Percentiles rank a stretch among this genome's conserved stretches.
Conservation (phyloP, 2,113 vertebrate genomes). For the Micronisus gabar region DNA sequence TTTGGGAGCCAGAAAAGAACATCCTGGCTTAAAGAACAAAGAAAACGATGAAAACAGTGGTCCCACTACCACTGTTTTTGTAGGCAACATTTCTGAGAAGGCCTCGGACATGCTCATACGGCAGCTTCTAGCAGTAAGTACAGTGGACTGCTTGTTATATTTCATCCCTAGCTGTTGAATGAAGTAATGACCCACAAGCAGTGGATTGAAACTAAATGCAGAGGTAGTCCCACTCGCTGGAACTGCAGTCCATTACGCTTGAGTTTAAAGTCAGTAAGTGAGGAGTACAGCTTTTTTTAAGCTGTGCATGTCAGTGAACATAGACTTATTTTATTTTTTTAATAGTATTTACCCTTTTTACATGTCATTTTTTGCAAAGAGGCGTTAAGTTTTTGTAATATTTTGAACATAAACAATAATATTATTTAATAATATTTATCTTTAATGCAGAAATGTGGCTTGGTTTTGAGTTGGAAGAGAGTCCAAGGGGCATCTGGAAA, state of each 20-base stretch:
- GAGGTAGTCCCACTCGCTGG: not conserved
- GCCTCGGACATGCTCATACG: constrained; percentile 98
- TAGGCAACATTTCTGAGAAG: constrained; percentile 98
- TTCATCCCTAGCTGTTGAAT: not conserved
- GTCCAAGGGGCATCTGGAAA: constrained; percentile 99
- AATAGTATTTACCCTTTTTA: not conserved
- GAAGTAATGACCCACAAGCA: not conserved
- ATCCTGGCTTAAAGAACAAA: constrained; percentile 78
- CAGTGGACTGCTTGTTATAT: not conserved
- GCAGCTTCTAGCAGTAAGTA: constrained; percentile 93
- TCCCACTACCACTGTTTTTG: constrained; percentile 97
- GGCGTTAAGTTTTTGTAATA: not conserved
- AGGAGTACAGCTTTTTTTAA: not conserved
- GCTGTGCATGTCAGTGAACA: not conserved
- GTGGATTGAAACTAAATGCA: not conserved
- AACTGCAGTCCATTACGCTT: not conserved
- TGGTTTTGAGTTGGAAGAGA: constrained; percentile 98
- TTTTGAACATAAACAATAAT: not conserved
- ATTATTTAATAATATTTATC: not conserved
- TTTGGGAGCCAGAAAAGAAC: constrained; percentile 85
- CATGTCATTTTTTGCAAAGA: not conserved
- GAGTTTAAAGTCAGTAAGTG: not conserved
- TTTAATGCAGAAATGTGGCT: constrained; percentile 91
- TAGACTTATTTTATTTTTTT: not conserved
- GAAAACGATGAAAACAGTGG: constrained; percentile 89